Base-by-base conservation (phyloP, 1,140 invertebrate species). In the Teleogryllus occipitalis region DNA sequence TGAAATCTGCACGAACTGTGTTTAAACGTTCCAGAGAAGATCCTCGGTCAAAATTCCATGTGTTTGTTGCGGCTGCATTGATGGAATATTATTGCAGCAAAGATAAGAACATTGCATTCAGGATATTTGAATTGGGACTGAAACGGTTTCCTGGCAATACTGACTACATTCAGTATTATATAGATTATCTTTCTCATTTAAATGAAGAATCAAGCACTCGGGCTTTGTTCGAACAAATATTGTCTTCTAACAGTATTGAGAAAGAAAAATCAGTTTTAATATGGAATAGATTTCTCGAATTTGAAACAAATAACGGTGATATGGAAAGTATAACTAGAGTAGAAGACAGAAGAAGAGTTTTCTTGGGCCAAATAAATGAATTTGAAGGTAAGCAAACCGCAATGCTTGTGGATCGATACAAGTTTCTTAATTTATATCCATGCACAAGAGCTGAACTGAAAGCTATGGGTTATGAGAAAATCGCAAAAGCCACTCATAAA, bases 51-150 rank as follows among this genome's bases (percentile, higher is more conserved):
- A 92, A 91, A 49, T 96, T 96, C 87, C 97, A 99, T 85, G 94
- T 99, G 73, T 99, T 95, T 85, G 96, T 99, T 6, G 94, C 97
- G 1, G 97, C 98, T 15, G 97, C 98, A 0, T 88, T 99, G 0
- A 99, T 99, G 97, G 98, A 99, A 88, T 99, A 99, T 86, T 99
- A 99, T 85, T 99, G 97, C 85, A 98, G 95, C 78, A 99, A 99
- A 89, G 98, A 99, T 86, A 98, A 98, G 87, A 97, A 97, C 85
- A 96, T 99, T 79, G 98, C 98, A 0, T 97, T 99, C 85, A 92
- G 97, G 82, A 99, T 99, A 82, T 99, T 99, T 87, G 98, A 99
- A 87, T 88, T 99, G 39, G 98, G 98, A 0, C 87, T 99, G n/a
- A 99, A 99, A 86, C 98, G 98, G 85, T 99, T 97, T 87, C 93